phyloP scores from a whole-genome alignment of 2,113 vertebrate species.

The Eidolon helvum region DNA sequence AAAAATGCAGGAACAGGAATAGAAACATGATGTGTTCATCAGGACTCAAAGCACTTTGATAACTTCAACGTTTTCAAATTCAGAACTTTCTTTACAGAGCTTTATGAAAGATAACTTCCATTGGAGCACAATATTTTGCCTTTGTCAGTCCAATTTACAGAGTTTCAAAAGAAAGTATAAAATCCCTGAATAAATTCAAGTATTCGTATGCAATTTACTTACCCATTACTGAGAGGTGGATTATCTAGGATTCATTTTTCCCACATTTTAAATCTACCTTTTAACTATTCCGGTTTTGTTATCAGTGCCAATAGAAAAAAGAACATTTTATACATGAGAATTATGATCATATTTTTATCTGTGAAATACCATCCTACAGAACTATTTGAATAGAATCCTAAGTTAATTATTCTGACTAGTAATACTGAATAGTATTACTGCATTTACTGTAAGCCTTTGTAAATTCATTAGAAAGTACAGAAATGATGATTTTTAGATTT shows the following conservation, averaged over 20 bases:
- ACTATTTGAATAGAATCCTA: neutral
- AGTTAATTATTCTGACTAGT: neutral
- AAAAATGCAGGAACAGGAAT: neutral
- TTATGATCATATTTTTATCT: neutral
- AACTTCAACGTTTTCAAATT: neutral
- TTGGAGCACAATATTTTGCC: neutral
- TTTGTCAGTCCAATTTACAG: neutral
- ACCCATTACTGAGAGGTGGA: neutral
- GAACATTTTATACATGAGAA: neutral
- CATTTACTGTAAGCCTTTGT: neutral
- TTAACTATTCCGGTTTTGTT: neutral
- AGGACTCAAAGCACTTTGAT: neutral
- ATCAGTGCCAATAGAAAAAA: neutral
- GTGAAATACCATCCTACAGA: neutral
- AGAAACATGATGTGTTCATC: neutral
- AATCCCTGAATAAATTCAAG: neutral
- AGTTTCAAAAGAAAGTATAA: slow-evolving; percentile 27
- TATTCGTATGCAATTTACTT: neutral
- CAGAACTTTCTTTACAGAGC: neutral
- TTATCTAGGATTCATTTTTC: neutral
- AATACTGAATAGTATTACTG: neutral
- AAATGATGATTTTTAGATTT: slow-evolving; percentile 23
- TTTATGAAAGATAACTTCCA: neutral
- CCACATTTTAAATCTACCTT: neutral
- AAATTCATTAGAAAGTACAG: neutral